Evolutionary conservation across 2,888 invertebrate genomes (phyloP).

Genomic region (Palloptera scutellata): DNA sequence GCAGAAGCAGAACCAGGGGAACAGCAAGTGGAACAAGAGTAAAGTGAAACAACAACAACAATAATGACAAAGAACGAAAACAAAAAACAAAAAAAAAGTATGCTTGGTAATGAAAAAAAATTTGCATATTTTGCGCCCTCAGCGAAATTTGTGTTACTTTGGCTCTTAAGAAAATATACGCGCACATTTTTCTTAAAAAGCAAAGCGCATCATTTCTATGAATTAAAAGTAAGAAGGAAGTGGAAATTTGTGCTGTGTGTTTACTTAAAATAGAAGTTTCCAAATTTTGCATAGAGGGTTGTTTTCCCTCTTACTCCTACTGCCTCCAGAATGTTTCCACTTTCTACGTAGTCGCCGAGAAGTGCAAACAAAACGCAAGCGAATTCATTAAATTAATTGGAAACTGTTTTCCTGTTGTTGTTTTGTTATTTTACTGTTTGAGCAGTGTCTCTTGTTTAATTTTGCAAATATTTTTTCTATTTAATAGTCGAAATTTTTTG

Average conservation of each 20-base stretch:
- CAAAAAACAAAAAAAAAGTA: not conserved
- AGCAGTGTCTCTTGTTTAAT: not conserved
- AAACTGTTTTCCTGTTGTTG: slow-evolving; percentile 1
- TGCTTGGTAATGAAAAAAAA: not conserved
- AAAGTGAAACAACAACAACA: not conserved
- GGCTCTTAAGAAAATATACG: too few species aligned
- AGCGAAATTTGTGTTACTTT: slow-evolving; percentile 1
- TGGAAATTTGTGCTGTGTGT: too few species aligned
- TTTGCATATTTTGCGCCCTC: slow-evolving; percentile 21
- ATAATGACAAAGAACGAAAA: too few species aligned
- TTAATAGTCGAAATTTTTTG: not conserved
- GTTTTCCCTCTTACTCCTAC: too few species aligned
- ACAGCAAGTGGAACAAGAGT: not conserved
- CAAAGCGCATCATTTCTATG: too few species aligned
- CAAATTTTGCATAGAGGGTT: too few species aligned
- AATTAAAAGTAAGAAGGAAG: too few species aligned
- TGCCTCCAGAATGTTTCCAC: too few species aligned
- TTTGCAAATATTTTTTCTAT: not conserved
- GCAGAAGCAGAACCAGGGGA: not conserved
- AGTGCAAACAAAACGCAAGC: not conserved
- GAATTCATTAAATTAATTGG: slow-evolving; percentile 18
- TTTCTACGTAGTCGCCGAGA: too few species aligned
- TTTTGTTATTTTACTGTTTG: too few species aligned
- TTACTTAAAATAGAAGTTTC: too few species aligned
- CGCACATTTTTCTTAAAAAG: too few species aligned